Base-by-base conservation (phyloP, 1,140 invertebrate species). In the Dysdera silvatica region DNA sequence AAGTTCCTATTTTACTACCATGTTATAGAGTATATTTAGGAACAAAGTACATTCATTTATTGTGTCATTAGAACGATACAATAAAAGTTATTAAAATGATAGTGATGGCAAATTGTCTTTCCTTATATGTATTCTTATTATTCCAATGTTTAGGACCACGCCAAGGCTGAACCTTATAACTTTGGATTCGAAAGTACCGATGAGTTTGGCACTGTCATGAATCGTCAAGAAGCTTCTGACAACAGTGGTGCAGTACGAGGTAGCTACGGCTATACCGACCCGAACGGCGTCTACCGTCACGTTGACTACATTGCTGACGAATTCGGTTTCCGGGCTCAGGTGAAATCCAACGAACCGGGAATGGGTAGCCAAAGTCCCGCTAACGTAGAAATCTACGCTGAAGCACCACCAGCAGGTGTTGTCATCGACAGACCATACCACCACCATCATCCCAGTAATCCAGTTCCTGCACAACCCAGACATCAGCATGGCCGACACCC, bases 251-350 rank as follows among this genome's bases (percentile, higher is more conserved):
- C 53, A 3, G 48, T 67, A 1, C 51, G 48, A 14, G 64, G 64
- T 8, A 53, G 48, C 23, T 66, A 66, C 24, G 64, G 64, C 18
- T 66, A 66, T 41, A 65, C 62, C 24, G 62, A 65, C 24, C 62
- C 62, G 2, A 40, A 47, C 32, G 62, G 62, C 18, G 53, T 65
- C 14, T 65, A 55, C 54, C 51, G 62, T 16, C 55, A 65, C 16
- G 68, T 69, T 31, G 48, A 67, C 32, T 70, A 70, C 37, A 57
- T 62, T 24, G 69, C 65, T 20, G 67, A 70, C 35, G 48, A 65
- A 26, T 29, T 61, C 41, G 68, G 68, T 43, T 69, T 61, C 52
- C 48, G 61, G 18, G 67, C 68, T 12, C 56, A 66, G 18, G 68
- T 69, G 4, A 66, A 56, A 35, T 53, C 61, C 0, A 64, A 64